These are phyloP conservation scores for Argentina silus DNA, from an alignment of 2,797 vertebrate species.

Conservation along the genomic window DNA sequence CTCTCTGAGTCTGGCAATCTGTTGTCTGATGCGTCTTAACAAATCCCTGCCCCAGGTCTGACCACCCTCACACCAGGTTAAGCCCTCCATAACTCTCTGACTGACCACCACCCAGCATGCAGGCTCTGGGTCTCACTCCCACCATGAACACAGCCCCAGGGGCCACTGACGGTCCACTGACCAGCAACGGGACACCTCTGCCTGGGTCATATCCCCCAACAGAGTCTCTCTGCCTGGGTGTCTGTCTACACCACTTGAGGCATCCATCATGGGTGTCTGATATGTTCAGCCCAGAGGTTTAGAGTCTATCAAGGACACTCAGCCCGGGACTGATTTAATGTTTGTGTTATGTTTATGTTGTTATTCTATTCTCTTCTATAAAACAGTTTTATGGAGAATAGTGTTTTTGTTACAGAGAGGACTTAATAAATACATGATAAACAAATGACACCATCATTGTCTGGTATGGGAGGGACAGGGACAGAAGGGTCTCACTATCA, in stretches of 20 bases:
- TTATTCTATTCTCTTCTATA: too few species aligned
- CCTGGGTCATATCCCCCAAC: background rate
- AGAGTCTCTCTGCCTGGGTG: background rate
- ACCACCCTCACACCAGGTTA: constrained; percentile 51
- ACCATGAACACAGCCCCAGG: constrained; percentile 26
- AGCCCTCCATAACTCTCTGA: constrained; percentile 55
- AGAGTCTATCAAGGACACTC: background rate
- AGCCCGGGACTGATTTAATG: too few species aligned
- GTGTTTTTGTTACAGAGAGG: too few species aligned
- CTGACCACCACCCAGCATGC: constrained; percentile 50
- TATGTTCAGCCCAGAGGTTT: background rate
- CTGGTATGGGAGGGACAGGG: background rate
- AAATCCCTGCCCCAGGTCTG: constrained; percentile 74
- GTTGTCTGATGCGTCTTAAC: constrained; percentile 71
- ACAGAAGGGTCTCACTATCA: constrained; percentile 52
- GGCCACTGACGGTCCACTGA: constrained; percentile 21
- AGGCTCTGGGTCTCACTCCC: constrained; percentile 28
- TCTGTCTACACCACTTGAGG: background rate
- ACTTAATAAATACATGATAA: background rate
- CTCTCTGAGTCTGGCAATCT: constrained; percentile 70
- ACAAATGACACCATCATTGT: too few species aligned
- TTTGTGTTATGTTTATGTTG: too few species aligned
- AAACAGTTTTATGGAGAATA: too few species aligned
- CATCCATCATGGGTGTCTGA: too few species aligned
- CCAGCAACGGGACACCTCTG: background rate